Percentiles rank a stretch among this genome's conserved stretches.
Evolutionary conservation across 2,888 invertebrate species (phyloP).

Genomic region (Syrphus vitripennis): DNA sequence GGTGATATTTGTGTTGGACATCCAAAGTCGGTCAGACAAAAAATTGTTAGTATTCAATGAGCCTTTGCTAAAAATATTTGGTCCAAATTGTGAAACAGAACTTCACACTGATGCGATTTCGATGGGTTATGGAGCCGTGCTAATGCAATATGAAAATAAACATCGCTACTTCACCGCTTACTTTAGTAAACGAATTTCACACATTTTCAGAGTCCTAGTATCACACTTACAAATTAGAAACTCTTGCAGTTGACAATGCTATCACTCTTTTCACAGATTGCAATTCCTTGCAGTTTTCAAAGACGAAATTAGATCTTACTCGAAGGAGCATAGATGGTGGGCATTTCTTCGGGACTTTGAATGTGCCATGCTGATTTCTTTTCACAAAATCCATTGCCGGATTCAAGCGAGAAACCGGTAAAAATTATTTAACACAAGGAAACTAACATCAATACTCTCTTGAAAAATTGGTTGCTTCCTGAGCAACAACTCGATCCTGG

Average conservation of each 20-base stretch:
- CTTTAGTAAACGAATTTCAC: background rate
- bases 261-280: background rate
- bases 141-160: no score
- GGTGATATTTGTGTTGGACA: background rate
- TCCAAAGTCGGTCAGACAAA: background rate
- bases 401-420: background rate
- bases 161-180: background rate
- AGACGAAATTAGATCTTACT: background rate
- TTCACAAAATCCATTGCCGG: conserved; percentile 20
- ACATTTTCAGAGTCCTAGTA: background rate
- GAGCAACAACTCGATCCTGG: conserved; percentile 8
- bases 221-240: background rate
- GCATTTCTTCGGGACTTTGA: background rate
- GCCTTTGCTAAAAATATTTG: no score
- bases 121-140: no score
- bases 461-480: background rate
- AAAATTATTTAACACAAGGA: background rate
- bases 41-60: background rate
- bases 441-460: background rate
- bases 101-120: no score
- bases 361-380: conserved; percentile 32
- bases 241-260: background rate
- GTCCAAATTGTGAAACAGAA: no score
- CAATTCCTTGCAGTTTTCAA: background rate
- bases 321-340: background rate